These are phyloP conservation scores for Corydoras sp. DNA, from an alignment of 2,113 vertebrate species.

Conservation along the genomic window DNA sequence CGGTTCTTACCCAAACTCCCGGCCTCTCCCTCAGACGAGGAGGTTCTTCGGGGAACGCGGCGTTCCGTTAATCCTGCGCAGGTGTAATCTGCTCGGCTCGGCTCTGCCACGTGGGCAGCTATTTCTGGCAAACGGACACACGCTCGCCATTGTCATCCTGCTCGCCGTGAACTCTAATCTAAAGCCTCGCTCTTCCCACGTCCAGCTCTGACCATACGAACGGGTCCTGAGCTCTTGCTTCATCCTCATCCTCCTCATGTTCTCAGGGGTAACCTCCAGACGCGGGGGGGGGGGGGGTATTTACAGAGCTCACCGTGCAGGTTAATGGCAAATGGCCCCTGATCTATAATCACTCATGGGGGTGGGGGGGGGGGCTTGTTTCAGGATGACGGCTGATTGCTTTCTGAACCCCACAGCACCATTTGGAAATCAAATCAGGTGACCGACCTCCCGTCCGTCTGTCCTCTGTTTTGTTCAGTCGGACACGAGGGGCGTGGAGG, in stretches of 20 bases:
- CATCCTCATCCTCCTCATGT: not conserved
- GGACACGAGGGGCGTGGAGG: slow-evolving; percentile 3
- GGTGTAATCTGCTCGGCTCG: slow-evolving; percentile 30
- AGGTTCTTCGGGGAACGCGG: not conserved
- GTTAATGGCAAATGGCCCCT: slow-evolving; percentile 2
- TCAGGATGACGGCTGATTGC: no score
- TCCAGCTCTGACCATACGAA: not conserved
- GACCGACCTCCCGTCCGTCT: no score
- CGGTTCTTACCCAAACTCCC: not conserved
- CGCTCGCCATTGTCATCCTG: slow-evolving; percentile 7
- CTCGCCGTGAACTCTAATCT: slow-evolving; percentile 13
- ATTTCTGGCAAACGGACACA: slow-evolving; percentile 30
- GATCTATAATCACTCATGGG: slow-evolving; percentile 1
- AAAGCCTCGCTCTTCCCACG: slow-evolving; percentile 1
- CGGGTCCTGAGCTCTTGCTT: not conserved
- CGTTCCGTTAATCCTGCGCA: slow-evolving; percentile 14
- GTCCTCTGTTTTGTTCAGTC: not conserved
- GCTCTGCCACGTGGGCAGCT: slow-evolving; percentile 18
- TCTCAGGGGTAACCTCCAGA: not conserved
- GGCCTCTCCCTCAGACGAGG: not conserved
- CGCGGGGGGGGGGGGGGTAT: not conserved
- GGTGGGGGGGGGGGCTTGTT: not conserved
- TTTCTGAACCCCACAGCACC: no score
- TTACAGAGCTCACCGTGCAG: slow-evolving; percentile 3
- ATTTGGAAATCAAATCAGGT: no score